Conservation (phyloP, 2,797 vertebrate genomes). For the Lithobates pipiens region DNA sequence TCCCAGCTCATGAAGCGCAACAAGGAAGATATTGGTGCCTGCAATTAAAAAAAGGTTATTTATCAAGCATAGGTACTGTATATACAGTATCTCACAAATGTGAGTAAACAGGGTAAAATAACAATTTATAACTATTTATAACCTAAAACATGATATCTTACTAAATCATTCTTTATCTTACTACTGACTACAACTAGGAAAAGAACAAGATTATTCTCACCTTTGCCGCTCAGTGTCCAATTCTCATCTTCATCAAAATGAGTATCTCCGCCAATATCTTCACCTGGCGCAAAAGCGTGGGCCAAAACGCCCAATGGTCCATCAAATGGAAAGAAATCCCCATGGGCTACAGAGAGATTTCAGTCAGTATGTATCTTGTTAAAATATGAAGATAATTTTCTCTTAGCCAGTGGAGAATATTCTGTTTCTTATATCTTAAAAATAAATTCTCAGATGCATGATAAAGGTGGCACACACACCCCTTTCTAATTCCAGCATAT, state of each 20-base stretch:
- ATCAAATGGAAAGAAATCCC: conserved; percentile 46
- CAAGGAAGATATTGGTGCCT: conserved; percentile 74
- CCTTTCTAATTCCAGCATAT: background rate
- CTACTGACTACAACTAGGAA: background rate
- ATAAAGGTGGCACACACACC: background rate
- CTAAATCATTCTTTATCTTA: too few species aligned
- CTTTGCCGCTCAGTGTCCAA: conserved; percentile 5
- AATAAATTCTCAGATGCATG: background rate
- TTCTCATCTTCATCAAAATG: conserved; percentile 54
- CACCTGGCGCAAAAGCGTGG: conserved; percentile 41
- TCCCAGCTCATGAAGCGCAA: conserved; percentile 79
- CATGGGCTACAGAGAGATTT: conserved; percentile 3
- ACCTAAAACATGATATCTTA: too few species aligned
- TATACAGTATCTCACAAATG: too few species aligned
- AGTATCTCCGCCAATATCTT: conserved; percentile 2
- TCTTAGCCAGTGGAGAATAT: background rate
- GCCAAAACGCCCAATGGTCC: background rate
- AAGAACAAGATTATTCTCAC: background rate
- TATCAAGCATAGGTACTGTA: background rate
- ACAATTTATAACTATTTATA: too few species aligned
- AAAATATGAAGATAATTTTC: background rate
- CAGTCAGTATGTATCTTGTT: background rate
- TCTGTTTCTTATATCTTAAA: background rate
- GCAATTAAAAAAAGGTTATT: background rate
- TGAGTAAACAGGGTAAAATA: too few species aligned